Conservation (phyloP, 2,797 vertebrate species). For the Girardinus metallicus region DNA sequence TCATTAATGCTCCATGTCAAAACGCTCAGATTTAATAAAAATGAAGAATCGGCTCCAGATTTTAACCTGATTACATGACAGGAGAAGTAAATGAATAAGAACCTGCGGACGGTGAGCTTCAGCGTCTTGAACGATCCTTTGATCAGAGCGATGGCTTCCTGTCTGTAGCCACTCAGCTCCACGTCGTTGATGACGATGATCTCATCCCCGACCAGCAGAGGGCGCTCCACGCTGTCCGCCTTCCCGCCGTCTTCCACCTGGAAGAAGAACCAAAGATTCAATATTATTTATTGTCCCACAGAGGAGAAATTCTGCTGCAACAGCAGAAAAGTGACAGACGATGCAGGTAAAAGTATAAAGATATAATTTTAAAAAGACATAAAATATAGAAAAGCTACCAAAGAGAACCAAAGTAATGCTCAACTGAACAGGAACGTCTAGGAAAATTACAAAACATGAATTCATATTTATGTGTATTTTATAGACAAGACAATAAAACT, state of each 20-base stretch:
- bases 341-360: too few relatives aligned
- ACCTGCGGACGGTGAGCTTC: conserved; percentile 88
- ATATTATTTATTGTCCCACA: too few relatives aligned
- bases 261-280: not conserved
- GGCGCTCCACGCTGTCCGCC: conserved; percentile 79
- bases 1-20: not conserved
- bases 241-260: conserved; percentile 92
- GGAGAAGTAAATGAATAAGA: not conserved
- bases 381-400: too few relatives aligned
- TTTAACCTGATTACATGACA: not conserved
- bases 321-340: too few relatives aligned
- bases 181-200: conserved; percentile 89
- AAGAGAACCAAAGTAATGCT: too few relatives aligned
- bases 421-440: too few relatives aligned
- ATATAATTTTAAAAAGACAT: too few relatives aligned
- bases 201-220: conserved; percentile 87
- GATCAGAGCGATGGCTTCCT: conserved; percentile 90
- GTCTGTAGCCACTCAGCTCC: conserved; percentile 87
- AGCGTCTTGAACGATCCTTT: conserved; percentile 92
- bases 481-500: too few relatives aligned
- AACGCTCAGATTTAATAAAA: not conserved
- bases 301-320: too few relatives aligned
- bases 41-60: not conserved
- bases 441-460: too few relatives aligned
- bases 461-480: too few relatives aligned